These are phyloP conservation scores for Darevskia mixta DNA, from an alignment of 2,797 vertebrate species.

Conservation along the genomic window DNA sequence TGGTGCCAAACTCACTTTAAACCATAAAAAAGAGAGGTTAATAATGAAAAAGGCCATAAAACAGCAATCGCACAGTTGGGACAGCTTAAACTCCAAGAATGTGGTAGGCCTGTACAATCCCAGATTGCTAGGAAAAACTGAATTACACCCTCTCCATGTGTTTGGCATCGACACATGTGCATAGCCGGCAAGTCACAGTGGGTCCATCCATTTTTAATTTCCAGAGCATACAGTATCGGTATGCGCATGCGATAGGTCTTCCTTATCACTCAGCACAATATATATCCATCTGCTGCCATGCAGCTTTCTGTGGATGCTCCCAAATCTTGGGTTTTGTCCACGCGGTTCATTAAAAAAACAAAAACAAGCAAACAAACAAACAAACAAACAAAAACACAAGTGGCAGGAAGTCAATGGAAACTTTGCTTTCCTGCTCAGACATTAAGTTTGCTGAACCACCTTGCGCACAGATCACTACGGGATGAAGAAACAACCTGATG, in stretches of 20 bases:
- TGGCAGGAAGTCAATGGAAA: background rate
- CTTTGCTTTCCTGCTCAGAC: background rate
- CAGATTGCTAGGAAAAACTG: conserved; percentile 66
- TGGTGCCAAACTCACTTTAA: conserved; percentile 13
- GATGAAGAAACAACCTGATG: background rate
- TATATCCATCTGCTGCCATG: background rate
- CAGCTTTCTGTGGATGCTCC: background rate
- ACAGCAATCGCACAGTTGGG: conserved; percentile 7
- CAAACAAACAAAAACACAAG: background rate
- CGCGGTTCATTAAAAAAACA: no score
- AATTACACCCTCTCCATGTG: conserved; percentile 45
- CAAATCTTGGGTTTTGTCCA: background rate
- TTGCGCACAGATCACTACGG: background rate
- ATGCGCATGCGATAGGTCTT: background rate
- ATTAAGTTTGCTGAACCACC: background rate
- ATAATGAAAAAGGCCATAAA: conserved; percentile 10
- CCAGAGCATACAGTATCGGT: background rate
- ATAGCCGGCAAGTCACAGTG: background rate
- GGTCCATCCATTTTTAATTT: background rate
- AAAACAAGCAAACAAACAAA: no score
- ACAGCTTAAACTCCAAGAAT: conserved; percentile 4
- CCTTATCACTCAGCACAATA: no score
- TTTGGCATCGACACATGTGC: background rate
- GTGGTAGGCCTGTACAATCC: conserved; percentile 20
- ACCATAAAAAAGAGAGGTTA: background rate